phyloP scores from a whole-genome alignment of 2,888 invertebrate species.

The Megalurothrips usitatus region DNA sequence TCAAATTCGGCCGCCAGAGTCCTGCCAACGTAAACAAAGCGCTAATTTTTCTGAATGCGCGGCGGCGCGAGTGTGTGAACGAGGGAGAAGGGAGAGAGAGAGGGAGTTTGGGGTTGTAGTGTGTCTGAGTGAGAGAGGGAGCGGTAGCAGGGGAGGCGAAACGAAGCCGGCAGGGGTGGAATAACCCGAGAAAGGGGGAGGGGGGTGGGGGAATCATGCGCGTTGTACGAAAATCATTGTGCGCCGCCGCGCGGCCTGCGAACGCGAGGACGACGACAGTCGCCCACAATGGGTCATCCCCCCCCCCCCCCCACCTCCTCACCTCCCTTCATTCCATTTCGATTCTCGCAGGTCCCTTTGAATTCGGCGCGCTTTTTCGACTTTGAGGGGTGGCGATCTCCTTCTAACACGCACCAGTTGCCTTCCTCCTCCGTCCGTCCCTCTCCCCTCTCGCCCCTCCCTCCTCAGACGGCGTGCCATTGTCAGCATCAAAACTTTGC shows the following conservation, averaged over 20 bases:
- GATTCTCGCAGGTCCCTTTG: neutral
- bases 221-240: neutral
- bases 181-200: neutral
- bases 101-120: too few relatives aligned
- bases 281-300: neutral
- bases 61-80: too few relatives aligned
- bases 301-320: neutral
- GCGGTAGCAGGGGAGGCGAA: too few relatives aligned
- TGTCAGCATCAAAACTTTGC: conserved; percentile 10
- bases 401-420: neutral
- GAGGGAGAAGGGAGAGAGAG: too few relatives aligned
- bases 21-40: too few relatives aligned
- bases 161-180: too few relatives aligned
- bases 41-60: too few relatives aligned
- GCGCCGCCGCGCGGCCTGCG: neutral
- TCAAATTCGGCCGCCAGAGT: too few relatives aligned
- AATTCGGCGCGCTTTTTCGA: conserved; percentile 1
- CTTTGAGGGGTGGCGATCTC: neutral
- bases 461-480: neutral
- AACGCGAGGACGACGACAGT: neutral
- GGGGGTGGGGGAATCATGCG: neutral
- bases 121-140: too few relatives aligned
- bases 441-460: neutral
- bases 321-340: too few relatives aligned
- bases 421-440: neutral